Evolutionary conservation across 2,888 invertebrate genomes (phyloP).

Genomic region (Brassicogethes aeneus): DNA sequence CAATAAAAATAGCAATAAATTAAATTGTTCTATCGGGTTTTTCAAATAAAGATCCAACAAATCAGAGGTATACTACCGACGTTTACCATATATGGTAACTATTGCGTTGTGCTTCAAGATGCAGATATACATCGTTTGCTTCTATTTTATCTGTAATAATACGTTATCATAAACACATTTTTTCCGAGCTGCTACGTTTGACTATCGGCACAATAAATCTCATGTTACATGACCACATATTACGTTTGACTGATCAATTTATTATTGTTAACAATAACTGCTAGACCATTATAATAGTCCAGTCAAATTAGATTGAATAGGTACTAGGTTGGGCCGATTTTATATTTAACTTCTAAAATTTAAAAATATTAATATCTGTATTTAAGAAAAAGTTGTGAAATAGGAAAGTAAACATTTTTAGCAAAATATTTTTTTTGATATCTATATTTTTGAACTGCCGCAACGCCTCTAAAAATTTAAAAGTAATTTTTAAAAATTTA

Average conservation of each 20-base stretch:
- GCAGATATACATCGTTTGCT: conserved; percentile 16
- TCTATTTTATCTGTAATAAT: conserved; percentile 13
- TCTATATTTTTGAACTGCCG: no score
- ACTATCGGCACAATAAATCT: background rate
- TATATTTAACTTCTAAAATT: no score
- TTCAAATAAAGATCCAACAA: conserved; percentile 8
- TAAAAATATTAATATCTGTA: no score
- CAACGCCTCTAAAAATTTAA: no score
- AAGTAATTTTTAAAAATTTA: no score
- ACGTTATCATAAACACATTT: conserved; percentile 8
- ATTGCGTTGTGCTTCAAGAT: conserved; percentile 18
- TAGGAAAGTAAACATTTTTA: no score
- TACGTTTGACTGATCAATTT: background rate
- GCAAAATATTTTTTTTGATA: no score
- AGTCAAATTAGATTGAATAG: background rate
- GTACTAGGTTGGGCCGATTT: background rate
- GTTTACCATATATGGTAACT: conserved; percentile 18
- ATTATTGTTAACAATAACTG: background rate
- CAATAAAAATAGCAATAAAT: conserved; percentile 4
- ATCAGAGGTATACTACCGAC: conserved; percentile 12
- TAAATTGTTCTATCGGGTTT: conserved; percentile 3
- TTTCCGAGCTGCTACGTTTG: background rate
- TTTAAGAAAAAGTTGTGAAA: no score
- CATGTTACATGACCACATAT: background rate
- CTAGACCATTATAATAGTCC: no score